Percentiles rank a stretch among this genome's conserved stretches.
Evolutionary conservation across 2,888 invertebrate species (phyloP).

Genomic region (Rhamphomyia laevipes): DNA sequence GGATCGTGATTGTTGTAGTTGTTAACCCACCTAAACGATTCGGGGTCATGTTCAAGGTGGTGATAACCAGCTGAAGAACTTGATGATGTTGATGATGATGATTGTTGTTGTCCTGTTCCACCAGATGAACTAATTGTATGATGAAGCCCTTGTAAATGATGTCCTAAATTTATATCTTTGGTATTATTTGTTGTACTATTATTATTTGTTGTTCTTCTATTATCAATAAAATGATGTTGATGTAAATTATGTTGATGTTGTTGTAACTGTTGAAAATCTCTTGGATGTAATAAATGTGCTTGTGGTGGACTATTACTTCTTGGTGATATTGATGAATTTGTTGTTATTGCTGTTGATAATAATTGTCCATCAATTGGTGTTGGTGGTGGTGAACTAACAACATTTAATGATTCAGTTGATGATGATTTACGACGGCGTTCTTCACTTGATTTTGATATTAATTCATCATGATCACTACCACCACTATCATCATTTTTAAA

Average conservation of each 20-base stretch:
- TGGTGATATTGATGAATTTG: slow-evolving; percentile 27
- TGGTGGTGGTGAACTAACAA: slow-evolving; percentile 36
- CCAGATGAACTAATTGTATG: slow-evolving; percentile 8
- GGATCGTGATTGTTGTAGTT: slow-evolving; percentile 22
- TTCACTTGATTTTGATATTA: slow-evolving; percentile 46
- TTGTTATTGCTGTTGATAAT: slow-evolving; percentile 18
- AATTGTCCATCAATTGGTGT: slow-evolving; percentile 9
- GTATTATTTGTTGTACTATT: background rate
- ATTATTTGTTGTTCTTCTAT: background rate
- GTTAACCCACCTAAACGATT: slow-evolving; percentile 35
- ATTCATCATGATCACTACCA: slow-evolving; percentile 54
- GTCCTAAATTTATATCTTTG: slow-evolving; percentile 2
- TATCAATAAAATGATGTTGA: slow-evolving; percentile 11
- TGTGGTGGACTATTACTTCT: slow-evolving; percentile 24
- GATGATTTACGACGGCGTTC: slow-evolving; percentile 30
- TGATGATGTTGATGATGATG: slow-evolving; percentile 21
- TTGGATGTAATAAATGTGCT: slow-evolving; percentile 19
- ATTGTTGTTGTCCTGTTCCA: slow-evolving; percentile 15
- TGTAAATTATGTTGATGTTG: slow-evolving; percentile 14
- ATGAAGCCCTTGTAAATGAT: slow-evolving; percentile 6
- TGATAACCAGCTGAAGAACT: slow-evolving; percentile 15
- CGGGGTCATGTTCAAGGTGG: slow-evolving; percentile 31
- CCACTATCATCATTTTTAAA: slow-evolving; percentile 65
- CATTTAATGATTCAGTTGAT: slow-evolving; percentile 30
- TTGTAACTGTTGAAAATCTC: slow-evolving; percentile 8